Base-by-base conservation (phyloP, 2,113 vertebrate species). In the Petaurus breviceps region DNA sequence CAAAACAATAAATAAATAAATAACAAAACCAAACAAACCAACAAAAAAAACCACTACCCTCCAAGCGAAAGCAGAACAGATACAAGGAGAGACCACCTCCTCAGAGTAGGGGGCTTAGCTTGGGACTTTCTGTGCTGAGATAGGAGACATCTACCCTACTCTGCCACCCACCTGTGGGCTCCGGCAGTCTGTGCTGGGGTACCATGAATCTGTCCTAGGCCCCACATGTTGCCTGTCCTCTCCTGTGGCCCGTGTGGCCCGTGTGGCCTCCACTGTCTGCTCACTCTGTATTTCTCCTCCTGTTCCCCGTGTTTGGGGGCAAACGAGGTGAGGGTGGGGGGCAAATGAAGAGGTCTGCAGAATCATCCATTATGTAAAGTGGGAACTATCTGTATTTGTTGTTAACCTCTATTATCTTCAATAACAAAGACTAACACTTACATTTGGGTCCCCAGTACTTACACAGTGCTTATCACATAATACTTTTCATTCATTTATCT, bases 101-200 rank as follows among this genome's bases (percentile, higher is more conserved):
- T 12, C 31, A n/a, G 37, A 3, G n/a, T 16, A n/a, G 12, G 10
- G 10, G 14, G 1, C 5, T n/a, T n/a, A 0, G 16, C 68, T n/a
- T 77, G 68, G 16, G 8, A 22, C 25, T 4, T 77, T 6, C 6
- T 8, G 68, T 6, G 16, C 68, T 77, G 16, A 77, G 1, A 43
- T 37, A 77, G 6, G 68, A 77, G 37, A 43, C 37, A 9, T 77
- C 43, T 37, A 37, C 31, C 61, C 31, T 12, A 12, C 9, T 61
- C 57, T 14, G 25, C 8, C 55, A 57, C 7, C 28, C 55, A 57
- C 57, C 57, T 61, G 8, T 9, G 31, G 31, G 3, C 3, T 12
- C 52, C 3, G 28, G 31, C 28, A 61, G 57, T 61, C 57, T 61
- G 57, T 3, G 12, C 28, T 61, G 28, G 57, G 28, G 28, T 61